Evolutionary conservation across 1,140 invertebrate genomes (phyloP).

Genomic region (Dreissena rostriformis): DNA sequence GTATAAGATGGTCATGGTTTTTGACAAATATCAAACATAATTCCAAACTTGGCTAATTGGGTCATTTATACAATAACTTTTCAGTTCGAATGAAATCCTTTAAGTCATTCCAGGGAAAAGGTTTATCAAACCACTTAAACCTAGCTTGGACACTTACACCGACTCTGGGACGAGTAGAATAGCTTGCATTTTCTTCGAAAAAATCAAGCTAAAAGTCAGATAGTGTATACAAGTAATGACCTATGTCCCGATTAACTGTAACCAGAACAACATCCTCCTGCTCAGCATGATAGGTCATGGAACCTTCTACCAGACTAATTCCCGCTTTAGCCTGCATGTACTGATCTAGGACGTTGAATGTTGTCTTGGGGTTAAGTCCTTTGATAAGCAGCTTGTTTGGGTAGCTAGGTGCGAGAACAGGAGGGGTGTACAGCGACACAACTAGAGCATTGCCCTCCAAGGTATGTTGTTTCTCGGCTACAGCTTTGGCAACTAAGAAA

Average conservation of each 20-base stretch:
- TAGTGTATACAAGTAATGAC: background rate
- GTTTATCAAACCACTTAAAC: too few species aligned
- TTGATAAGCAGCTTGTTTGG: constrained; percentile 29
- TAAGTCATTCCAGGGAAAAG: too few species aligned
- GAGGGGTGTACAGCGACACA: constrained; percentile 26
- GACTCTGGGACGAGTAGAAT: too few species aligned
- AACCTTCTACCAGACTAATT: constrained; percentile 14
- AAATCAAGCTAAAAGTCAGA: too few species aligned
- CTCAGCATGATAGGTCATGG: background rate
- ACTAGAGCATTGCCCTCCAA: constrained; percentile 15
- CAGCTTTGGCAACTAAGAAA: constrained; percentile 35
- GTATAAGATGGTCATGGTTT: too few species aligned
- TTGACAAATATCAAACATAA: too few species aligned
- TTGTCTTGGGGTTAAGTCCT: constrained; percentile 37
- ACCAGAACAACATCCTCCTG: constrained; percentile 27
- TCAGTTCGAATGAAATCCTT: too few species aligned
- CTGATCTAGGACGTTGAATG: constrained; percentile 36
- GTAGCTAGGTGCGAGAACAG: constrained; percentile 8
- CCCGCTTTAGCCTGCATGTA: constrained; percentile 24
- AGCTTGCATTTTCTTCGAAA: too few species aligned
- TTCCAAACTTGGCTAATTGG: too few species aligned
- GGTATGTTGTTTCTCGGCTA: constrained; percentile 24
- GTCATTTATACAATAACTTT: too few species aligned
- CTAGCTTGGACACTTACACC: too few species aligned
- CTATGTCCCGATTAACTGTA: constrained; percentile 8